Conservation (phyloP, 1,140 invertebrate species). For the Drosophila punjabiensis region DNA sequence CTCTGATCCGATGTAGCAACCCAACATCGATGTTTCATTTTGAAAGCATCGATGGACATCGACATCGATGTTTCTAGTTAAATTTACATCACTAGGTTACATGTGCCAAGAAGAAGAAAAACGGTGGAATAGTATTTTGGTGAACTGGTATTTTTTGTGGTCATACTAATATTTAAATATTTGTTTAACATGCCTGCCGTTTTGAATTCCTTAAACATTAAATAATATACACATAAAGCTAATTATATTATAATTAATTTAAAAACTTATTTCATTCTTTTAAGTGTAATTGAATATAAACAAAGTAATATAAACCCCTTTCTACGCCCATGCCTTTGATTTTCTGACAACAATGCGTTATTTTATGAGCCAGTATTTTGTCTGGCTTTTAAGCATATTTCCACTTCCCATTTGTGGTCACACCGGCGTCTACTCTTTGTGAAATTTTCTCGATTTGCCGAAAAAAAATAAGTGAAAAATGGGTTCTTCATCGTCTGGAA, state of each 20-base stretch:
- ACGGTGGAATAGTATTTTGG: background rate
- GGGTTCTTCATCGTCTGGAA: conserved; percentile 80
- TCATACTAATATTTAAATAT: background rate
- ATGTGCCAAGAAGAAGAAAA: conserved; percentile 5
- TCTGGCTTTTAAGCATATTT: background rate
- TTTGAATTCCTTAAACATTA: background rate
- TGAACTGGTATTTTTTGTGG: background rate
- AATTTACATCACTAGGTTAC: too few relatives aligned
- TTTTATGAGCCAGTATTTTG: background rate
- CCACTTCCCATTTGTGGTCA: conserved; percentile 10
- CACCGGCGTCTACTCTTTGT: conserved; percentile 39
- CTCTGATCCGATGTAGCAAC: too few relatives aligned
- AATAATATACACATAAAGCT: too few relatives aligned
- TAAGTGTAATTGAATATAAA: background rate
- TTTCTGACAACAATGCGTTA: background rate
- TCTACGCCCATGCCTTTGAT: background rate
- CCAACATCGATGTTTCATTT: too few relatives aligned
- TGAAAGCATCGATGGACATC: too few relatives aligned
- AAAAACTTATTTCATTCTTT: background rate
- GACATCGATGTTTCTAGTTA: too few relatives aligned
- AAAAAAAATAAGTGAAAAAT: conserved; percentile 46
- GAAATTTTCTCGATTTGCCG: conserved; percentile 26
- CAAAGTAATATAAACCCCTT: background rate
- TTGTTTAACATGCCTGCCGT: background rate
- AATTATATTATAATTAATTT: too few relatives aligned